These are phyloP conservation scores for Autographa gamma DNA, from an alignment of 2,888 invertebrate species.

Conservation along the genomic window DNA sequence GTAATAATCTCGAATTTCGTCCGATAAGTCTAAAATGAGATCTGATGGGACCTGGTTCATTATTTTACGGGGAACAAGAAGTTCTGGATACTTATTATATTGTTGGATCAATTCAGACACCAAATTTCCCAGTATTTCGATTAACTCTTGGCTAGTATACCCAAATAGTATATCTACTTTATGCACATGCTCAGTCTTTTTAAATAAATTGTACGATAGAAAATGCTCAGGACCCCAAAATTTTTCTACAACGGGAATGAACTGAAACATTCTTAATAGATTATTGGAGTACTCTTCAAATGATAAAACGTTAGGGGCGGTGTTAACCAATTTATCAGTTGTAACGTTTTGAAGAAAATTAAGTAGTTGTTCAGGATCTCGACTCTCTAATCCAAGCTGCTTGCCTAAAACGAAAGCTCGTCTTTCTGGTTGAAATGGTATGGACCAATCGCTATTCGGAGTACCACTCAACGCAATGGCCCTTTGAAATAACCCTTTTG, in stretches of 20 bases:
- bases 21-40: background rate
- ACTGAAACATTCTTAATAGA: constrained; percentile 17
- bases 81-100: constrained; percentile 22
- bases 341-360: constrained; percentile 23
- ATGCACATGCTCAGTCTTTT: constrained; percentile 5
- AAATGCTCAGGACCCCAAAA: constrained; percentile 21
- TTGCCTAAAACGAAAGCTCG: constrained; percentile 31
- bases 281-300: constrained; percentile 23
- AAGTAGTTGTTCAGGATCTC: constrained; percentile 19
- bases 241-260: constrained; percentile 33
- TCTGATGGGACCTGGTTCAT: background rate
- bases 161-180: constrained; percentile 33
- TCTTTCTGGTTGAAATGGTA: constrained; percentile 17
- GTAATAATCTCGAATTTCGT: constrained; percentile 7
- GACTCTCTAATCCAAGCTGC: constrained; percentile 20
- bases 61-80: constrained; percentile 19
- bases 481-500: constrained; percentile 22
- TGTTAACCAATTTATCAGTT: constrained; percentile 18
- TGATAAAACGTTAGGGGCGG: constrained; percentile 19
- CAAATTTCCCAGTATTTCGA: background rate
- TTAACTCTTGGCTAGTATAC: constrained; percentile 10
- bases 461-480: constrained; percentile 27
- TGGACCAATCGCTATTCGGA: constrained; percentile 9
- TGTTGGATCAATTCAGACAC: background rate
- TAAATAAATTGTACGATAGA: constrained; percentile 5